These are phyloP conservation scores for Rattus norvegicus DNA, from an alignment of 2,113 vertebrate genomes.

Conservation along the genomic window DNA sequence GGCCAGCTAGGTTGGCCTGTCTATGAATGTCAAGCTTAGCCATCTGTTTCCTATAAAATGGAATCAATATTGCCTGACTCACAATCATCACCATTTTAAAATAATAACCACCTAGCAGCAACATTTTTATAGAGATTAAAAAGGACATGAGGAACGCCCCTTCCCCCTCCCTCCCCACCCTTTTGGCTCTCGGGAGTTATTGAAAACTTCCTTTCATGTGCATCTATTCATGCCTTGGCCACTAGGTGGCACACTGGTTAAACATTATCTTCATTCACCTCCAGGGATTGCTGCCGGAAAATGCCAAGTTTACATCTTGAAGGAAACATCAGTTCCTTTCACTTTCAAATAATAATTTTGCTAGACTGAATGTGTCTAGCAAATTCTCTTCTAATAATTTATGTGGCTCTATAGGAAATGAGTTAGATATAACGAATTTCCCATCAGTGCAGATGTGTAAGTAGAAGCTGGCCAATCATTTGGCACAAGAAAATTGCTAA, in stretches of 20 bases:
- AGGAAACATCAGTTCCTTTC: background rate
- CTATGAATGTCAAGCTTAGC: background rate
- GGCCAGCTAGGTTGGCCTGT: background rate
- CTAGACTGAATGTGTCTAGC: background rate
- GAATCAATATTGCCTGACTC: background rate
- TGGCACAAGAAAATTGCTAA: background rate
- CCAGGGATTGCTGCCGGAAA: rapidly evolving
- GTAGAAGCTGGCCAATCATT: background rate
- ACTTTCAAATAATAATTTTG: background rate
- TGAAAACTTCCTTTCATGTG: background rate
- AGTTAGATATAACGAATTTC: background rate
- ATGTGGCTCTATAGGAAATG: background rate
- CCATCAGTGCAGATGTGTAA: background rate
- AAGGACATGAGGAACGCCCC: background rate
- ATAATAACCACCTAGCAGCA: background rate
- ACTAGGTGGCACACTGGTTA: slow-evolving; percentile 69
- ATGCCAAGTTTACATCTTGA: background rate
- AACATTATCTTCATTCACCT: slow-evolving; percentile 40
- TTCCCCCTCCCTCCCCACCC: background rate
- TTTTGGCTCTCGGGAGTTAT: background rate
- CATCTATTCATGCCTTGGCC: background rate
- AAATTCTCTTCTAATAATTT: background rate
- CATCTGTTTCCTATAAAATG: background rate
- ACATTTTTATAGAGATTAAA: background rate
- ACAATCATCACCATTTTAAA: background rate